phyloP scores from a whole-genome alignment of 2,797 vertebrate species.

The Pipistrellus nathusii region DNA sequence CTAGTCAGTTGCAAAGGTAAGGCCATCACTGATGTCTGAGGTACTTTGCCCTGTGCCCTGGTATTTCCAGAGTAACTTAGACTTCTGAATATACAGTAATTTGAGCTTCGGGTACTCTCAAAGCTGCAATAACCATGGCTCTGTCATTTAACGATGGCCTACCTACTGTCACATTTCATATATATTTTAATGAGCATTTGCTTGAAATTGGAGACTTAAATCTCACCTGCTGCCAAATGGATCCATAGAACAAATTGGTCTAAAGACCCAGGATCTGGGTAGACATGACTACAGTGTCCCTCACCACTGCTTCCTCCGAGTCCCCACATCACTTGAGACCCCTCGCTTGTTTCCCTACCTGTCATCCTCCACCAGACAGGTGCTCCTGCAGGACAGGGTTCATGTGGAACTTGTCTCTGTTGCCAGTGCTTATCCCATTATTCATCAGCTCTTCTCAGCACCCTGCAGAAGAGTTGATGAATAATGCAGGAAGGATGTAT shows the following conservation, averaged over 20 bases:
- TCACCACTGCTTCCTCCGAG: neutral
- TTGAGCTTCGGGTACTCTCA: neutral
- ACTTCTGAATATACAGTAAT: neutral
- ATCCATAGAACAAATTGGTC: neutral
- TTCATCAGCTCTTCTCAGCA: neutral
- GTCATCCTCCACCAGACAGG: neutral
- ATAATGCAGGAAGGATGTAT: neutral
- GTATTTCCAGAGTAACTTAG: neutral
- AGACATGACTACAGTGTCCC: neutral
- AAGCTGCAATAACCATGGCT: neutral
- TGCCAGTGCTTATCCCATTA: neutral
- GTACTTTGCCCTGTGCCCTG: neutral
- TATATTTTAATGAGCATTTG: neutral
- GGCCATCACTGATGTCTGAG: neutral
- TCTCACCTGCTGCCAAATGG: neutral
- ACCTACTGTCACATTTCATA: neutral
- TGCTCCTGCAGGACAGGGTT: neutral
- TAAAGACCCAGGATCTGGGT: neutral
- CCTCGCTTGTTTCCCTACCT: neutral
- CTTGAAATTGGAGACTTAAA: constrained; percentile 14
- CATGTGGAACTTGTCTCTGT: neutral
- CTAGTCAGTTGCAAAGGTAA: neutral
- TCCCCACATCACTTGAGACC: neutral
- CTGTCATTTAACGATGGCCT: neutral
- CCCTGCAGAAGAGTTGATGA: neutral